These are phyloP conservation scores for Panulirus ornatus DNA, from an alignment of 1,140 invertebrate genomes.

Conservation along the genomic window DNA sequence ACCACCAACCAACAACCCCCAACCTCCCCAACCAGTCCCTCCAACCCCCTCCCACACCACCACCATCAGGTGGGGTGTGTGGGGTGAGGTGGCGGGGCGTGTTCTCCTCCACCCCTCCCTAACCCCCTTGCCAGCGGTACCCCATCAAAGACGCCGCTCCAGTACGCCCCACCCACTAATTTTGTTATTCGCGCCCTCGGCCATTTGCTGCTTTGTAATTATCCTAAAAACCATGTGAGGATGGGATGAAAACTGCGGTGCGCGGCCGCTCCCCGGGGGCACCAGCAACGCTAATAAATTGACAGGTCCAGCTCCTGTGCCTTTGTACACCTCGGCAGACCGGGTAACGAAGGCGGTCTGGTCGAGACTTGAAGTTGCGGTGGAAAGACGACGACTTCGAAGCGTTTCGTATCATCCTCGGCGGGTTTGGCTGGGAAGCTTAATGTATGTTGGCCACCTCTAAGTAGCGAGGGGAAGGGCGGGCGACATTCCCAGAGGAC, in stretches of 20 bases:
- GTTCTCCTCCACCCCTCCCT: no score
- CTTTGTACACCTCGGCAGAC: conserved; percentile 16
- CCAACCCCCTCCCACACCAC: background rate
- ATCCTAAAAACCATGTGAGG: conserved; percentile 70
- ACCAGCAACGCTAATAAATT: conserved; percentile 53
- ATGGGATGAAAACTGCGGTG: conserved; percentile 51
- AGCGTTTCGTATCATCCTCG: no score
- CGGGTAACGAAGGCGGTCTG: background rate
- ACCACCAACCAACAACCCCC: background rate
- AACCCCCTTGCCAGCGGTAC: conserved; percentile 3
- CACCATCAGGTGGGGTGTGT: conserved; percentile 31
- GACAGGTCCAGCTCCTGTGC: conserved; percentile 56
- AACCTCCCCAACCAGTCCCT: background rate
- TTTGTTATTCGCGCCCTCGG: conserved; percentile 67
- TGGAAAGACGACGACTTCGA: no score
- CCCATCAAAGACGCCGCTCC: conserved; percentile 64
- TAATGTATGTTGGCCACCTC: no score
- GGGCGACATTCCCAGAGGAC: no score
- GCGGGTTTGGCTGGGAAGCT: no score
- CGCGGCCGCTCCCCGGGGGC: conserved; percentile 22
- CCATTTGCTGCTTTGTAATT: conserved; percentile 62
- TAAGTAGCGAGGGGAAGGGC: no score
- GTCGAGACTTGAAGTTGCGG: no score
- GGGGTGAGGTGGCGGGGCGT: no score
- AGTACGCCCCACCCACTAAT: conserved; percentile 62